Evolutionary conservation across 2,113 vertebrate genomes (phyloP).

Genomic region (Otocyon megalotis): DNA sequence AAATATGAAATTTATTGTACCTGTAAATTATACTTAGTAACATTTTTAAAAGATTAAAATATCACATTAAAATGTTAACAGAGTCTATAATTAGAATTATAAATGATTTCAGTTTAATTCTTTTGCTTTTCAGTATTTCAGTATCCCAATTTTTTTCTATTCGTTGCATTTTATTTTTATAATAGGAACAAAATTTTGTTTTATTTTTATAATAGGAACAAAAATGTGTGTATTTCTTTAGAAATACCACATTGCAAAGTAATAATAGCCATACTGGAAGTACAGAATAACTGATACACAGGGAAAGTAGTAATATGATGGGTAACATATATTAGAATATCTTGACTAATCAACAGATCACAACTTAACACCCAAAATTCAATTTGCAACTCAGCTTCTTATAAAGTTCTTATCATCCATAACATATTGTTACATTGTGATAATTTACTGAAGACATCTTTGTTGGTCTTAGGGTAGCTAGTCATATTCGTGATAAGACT

Average conservation of each 20-base stretch:
- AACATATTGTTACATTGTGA: neutral
- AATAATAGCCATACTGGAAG: neutral
- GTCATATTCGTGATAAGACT: neutral
- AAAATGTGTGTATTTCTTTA: neutral
- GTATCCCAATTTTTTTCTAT: neutral
- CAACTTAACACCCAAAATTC: conserved; percentile 17
- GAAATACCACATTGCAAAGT: conserved; percentile 4
- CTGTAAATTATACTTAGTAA: neutral
- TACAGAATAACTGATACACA: neutral
- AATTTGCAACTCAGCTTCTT: neutral
- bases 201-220: conserved; percentile 30
- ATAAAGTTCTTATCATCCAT: neutral
- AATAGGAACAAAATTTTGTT: conserved; percentile 44
- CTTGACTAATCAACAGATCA: neutral
- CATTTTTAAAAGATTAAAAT: neutral
- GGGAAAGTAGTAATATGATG: neutral
- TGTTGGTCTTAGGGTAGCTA: neutral
- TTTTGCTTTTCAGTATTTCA: neutral
- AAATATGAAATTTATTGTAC: neutral
- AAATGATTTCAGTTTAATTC: neutral
- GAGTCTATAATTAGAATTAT: neutral
- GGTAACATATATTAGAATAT: neutral
- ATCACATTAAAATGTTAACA: neutral
- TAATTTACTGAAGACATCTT: neutral
- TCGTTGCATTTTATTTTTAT: neutral